These are phyloP conservation scores for Drosophila mojavensis DNA, from an alignment of 1,140 invertebrate genomes.

Conservation along the genomic window DNA sequence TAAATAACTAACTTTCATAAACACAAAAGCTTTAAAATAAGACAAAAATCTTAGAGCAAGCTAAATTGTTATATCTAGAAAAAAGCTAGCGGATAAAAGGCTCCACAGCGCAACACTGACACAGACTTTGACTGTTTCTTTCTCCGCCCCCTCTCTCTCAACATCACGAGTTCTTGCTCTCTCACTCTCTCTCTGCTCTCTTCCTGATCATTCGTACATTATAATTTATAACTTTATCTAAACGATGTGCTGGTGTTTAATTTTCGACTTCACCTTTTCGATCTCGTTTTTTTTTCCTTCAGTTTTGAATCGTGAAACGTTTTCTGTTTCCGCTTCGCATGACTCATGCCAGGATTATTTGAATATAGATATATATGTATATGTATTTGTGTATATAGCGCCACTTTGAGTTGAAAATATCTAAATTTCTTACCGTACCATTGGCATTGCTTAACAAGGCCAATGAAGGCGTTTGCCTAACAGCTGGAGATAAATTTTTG, in stretches of 20 bases:
- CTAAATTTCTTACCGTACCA: neutral
- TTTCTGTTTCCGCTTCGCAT: slow-evolving; percentile 74
- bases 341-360: slow-evolving; percentile 70
- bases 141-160: neutral
- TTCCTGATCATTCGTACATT: slow-evolving; percentile 71
- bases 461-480: slow-evolving; percentile 68
- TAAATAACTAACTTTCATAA: no score
- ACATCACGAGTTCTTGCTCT: no score
- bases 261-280: slow-evolving; percentile 82
- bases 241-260: slow-evolving; percentile 82
- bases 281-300: slow-evolving; percentile 59
- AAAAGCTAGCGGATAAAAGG: no score
- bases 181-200: slow-evolving; percentile 36
- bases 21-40: no score
- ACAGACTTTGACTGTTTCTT: no score
- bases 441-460: slow-evolving; percentile 46
- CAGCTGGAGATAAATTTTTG: slow-evolving; percentile 68
- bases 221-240: slow-evolving; percentile 83
- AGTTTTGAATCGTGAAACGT: slow-evolving; percentile 32
- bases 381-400: slow-evolving; percentile 63
- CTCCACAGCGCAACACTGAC: no score
- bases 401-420: slow-evolving; percentile 17
- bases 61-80: no score
- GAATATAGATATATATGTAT: slow-evolving; percentile 55
- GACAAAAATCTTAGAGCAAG: no score